Evolutionary conservation across 92 coral and sea anemone genomes (phyloP).

Genomic region (Montipora capitata): DNA sequence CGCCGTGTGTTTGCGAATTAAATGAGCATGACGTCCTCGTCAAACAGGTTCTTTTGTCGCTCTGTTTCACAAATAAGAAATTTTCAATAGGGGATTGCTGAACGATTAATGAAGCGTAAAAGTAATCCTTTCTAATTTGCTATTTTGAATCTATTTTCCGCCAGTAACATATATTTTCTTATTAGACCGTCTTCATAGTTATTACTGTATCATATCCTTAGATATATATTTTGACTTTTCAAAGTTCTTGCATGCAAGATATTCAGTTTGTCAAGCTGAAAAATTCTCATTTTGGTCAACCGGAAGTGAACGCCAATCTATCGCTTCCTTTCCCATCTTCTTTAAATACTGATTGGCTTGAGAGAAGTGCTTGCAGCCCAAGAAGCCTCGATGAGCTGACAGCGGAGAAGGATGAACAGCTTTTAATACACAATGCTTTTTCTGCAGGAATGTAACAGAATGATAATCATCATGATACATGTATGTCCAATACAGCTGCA

Average conservation of each 20-base stretch:
- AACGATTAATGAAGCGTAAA: no score
- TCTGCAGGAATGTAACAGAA: constrained; percentile 60
- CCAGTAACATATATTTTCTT: no score
- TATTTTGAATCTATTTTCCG: no score
- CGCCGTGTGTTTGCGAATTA: no score
- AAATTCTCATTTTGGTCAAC: constrained; percentile 32
- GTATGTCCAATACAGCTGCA: no score
- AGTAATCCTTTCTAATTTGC: no score
- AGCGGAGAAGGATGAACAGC: constrained; percentile 99
- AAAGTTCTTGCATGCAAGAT: not conserved
- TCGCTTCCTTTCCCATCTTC: constrained; percentile 80
- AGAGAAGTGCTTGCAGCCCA: constrained; percentile 97
- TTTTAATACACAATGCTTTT: constrained; percentile 93
- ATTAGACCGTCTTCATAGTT: no score
- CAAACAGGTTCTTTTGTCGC: no score
- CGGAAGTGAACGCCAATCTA: constrained; percentile 89
- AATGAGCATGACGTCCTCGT: no score
- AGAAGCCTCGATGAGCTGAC: constrained; percentile 98
- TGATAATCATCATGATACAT: not conserved
- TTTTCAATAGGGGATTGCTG: no score
- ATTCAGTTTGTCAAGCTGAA: not conserved
- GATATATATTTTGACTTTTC: not conserved
- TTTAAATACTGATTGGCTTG: constrained; percentile 92
- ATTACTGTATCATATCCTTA: no score
- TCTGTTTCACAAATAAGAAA: no score